These are phyloP conservation scores for Grantiella picta DNA, from an alignment of 2,113 vertebrate genomes.

Conservation along the genomic window DNA sequence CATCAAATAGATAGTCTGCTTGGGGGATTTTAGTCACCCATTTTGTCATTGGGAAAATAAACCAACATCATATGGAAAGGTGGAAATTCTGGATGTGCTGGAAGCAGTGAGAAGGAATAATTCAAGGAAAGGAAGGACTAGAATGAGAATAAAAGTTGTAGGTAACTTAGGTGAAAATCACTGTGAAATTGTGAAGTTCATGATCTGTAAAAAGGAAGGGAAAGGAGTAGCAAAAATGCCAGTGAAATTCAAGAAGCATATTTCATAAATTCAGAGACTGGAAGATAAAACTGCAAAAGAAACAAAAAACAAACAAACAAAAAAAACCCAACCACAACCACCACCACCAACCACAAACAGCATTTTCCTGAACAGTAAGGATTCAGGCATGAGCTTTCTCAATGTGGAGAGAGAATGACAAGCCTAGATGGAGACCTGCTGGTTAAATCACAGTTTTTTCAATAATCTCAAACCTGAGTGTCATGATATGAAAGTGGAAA, in stretches of 20 bases:
- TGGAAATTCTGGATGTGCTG: not conserved
- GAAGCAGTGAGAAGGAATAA: not conserved
- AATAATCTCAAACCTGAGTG: not conserved
- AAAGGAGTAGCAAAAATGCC: not conserved
- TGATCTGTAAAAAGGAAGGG: not conserved
- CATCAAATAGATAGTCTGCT: not conserved
- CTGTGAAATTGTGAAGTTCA: not conserved
- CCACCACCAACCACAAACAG: not conserved
- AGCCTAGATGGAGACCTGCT: not conserved
- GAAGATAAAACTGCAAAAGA: not conserved
- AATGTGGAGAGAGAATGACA: not conserved
- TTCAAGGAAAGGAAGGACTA: not conserved
- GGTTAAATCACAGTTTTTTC: not conserved
- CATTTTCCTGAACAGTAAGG: not conserved
- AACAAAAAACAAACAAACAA: not conserved
- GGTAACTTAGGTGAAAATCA: not conserved
- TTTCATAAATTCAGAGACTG: not conserved
- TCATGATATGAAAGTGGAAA: not conserved
- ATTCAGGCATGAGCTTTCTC: not conserved
- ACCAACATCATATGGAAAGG: not conserved
- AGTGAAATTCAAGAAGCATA: not conserved
- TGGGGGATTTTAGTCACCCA: not conserved
- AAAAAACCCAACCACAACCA: not conserved
- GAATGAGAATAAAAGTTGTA: not conserved
- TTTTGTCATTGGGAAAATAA: not conserved